Conservation (phyloP, 2,888 invertebrate species). For the Tupiocoris notatus region DNA sequence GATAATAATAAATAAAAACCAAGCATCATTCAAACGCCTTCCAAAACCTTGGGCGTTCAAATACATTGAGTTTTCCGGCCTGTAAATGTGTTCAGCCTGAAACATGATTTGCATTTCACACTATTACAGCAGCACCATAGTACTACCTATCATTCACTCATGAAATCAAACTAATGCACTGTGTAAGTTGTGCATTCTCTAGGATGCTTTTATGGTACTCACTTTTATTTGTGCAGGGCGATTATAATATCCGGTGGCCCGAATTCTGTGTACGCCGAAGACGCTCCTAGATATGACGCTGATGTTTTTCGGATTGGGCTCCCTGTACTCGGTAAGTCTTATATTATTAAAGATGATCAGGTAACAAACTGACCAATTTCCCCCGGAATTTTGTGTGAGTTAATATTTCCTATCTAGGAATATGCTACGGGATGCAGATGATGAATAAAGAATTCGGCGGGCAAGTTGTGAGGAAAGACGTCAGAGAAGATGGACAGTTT, state of each 20-base stretch:
- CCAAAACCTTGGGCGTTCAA: no score
- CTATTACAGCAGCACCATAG: no score
- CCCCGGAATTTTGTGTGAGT: neutral
- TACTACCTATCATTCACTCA: no score
- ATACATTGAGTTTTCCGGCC: no score
- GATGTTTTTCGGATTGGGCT: constrained; percentile 93
- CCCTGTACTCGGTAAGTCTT: constrained; percentile 71
- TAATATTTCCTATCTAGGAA: constrained; percentile 61
- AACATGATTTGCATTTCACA: no score
- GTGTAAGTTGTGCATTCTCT: neutral
- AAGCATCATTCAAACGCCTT: no score
- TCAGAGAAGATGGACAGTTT: constrained; percentile 92
- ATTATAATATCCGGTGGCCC: constrained; percentile 98
- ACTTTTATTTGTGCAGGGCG: no score
- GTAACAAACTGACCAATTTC: neutral
- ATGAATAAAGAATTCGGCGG: constrained; percentile 97
- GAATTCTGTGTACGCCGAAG: constrained; percentile 90
- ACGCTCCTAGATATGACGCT: constrained; percentile 91
- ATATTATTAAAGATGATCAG: neutral
- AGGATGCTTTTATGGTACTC: no score
- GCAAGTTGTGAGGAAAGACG: constrained; percentile 79
- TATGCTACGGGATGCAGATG: constrained; percentile 99
- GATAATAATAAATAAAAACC: no score
- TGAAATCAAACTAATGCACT: no score
- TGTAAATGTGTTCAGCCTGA: no score